A percentile compares a stretch with the other conserved stretches of the same genome.
phyloP scores from a whole-genome alignment of 2,888 invertebrate genomes.

The Baronia brevicornis region DNA sequence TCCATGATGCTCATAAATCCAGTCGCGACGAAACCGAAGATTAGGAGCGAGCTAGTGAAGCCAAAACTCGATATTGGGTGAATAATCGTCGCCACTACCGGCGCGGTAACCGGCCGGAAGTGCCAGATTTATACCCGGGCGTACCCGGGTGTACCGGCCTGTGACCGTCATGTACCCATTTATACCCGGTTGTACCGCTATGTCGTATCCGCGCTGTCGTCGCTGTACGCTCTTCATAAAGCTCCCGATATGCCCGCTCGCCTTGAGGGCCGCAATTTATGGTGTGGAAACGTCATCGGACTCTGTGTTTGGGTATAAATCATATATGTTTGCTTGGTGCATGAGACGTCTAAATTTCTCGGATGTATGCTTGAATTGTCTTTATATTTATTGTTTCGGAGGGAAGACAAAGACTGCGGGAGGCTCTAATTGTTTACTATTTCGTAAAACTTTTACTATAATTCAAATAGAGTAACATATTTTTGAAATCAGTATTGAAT shows the following conservation, averaged over 20 bases:
- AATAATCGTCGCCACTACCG: slow-evolving; percentile 74
- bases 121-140: slow-evolving; percentile 69
- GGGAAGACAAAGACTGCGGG: too few relatives aligned
- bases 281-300: slow-evolving; percentile 71
- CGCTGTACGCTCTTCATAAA: slow-evolving; percentile 63
- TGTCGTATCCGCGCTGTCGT: slow-evolving; percentile 53
- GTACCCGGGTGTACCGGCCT: slow-evolving; percentile 22
- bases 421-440: slow-evolving; percentile 18
- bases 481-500: too few relatives aligned
- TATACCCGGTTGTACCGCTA: slow-evolving; percentile 23
- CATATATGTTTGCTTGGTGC: slow-evolving; percentile 62
- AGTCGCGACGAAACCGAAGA: slow-evolving; percentile 62
- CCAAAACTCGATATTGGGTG: slow-evolving; percentile 75
- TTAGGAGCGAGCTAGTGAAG: slow-evolving; percentile 68
- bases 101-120: slow-evolving; percentile 68
- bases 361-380: slow-evolving; percentile 35
- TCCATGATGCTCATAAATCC: slow-evolving; percentile 45
- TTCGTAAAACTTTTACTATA: too few relatives aligned
- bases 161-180: slow-evolving; percentile 35
- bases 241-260: slow-evolving; percentile 62
- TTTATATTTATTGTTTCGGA: slow-evolving; percentile 31
- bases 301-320: slow-evolving; percentile 64
- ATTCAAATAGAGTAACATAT: too few relatives aligned
- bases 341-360: slow-evolving; percentile 53
- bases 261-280: slow-evolving; percentile 72